phyloP scores from a whole-genome alignment of 2,113 vertebrate species.

The Pleuronectes platessa region DNA sequence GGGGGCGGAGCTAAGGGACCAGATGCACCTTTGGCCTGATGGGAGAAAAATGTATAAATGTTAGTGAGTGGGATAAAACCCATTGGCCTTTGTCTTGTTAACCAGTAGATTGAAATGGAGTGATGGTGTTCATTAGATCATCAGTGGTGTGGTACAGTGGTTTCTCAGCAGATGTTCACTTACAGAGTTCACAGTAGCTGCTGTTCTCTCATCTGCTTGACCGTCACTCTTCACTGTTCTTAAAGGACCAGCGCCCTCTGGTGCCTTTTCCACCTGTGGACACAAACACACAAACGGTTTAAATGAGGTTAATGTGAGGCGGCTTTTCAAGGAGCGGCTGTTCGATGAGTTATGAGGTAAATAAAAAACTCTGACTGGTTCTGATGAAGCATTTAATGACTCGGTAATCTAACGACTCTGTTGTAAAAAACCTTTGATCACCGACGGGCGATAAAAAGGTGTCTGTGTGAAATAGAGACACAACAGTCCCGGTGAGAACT shows the following conservation, averaged over 20 bases:
- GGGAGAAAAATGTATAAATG: background rate
- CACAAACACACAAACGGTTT: background rate
- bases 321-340: too few relatives aligned
- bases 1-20: slow-evolving; percentile 94
- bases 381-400: background rate
- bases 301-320: background rate
- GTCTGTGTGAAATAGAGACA: too few relatives aligned
- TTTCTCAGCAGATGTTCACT: slow-evolving; percentile 30
- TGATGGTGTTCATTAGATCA: background rate
- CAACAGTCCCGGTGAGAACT: background rate
- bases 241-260: slow-evolving; percentile 87
- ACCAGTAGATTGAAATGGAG: too few relatives aligned
- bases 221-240: slow-evolving; percentile 91
- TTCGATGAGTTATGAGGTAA: too few relatives aligned
- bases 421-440: too few relatives aligned
- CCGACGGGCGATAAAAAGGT: too few relatives aligned
- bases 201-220: slow-evolving; percentile 89
- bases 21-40: slow-evolving; percentile 89
- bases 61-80: too few relatives aligned
- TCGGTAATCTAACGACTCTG: background rate
- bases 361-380: background rate
- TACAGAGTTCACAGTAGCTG: slow-evolving; percentile 88
- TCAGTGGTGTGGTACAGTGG: background rate
- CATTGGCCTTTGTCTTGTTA: too few relatives aligned
- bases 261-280: slow-evolving; percentile 87